These are phyloP conservation scores for Orgyia antiqua DNA, from an alignment of 2,888 invertebrate genomes.

Conservation along the genomic window DNA sequence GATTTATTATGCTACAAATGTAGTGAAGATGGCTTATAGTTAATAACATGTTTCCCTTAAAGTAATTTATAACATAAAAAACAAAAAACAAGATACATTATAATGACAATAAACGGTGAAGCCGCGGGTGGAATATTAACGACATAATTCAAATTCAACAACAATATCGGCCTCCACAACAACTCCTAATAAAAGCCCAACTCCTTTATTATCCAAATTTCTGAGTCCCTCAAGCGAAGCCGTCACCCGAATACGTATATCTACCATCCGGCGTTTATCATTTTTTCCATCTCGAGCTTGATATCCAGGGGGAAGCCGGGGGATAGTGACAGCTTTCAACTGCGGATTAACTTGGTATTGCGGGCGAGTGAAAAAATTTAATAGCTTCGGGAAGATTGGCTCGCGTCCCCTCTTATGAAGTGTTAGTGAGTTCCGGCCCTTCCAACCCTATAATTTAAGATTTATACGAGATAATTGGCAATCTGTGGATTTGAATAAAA, in stretches of 20 bases:
- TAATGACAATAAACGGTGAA: conserved; percentile 24
- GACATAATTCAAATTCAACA: conserved; percentile 30
- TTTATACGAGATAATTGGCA: conserved; percentile 17
- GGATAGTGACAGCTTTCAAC: conserved; percentile 62
- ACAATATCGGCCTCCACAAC: conserved; percentile 27
- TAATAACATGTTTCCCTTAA: too few species aligned
- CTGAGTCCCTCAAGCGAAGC: conserved; percentile 37
- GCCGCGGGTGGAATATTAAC: conserved; percentile 25
- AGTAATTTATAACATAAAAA: conserved; percentile 9
- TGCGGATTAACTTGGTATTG: conserved; percentile 59
- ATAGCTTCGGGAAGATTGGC: conserved; percentile 52
- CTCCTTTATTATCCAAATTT: conserved; percentile 31
- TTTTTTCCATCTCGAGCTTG: conserved; percentile 55
- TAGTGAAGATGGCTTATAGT: too few species aligned
- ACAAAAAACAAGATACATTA: conserved; percentile 23
- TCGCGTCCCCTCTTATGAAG: conserved; percentile 33
- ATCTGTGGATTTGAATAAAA: conserved; percentile 13
- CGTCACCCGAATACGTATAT: conserved; percentile 43
- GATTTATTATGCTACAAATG: too few species aligned
- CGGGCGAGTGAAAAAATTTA: conserved; percentile 50
- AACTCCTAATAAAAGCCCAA: conserved; percentile 30
- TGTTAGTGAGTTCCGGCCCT: conserved; percentile 24
- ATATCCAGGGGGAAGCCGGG: conserved; percentile 47
- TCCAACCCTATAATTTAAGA: conserved; percentile 18
- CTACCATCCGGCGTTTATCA: conserved; percentile 50